These are phyloP conservation scores for Cnemophilus loriae DNA, from an alignment of 2,113 vertebrate species.

Conservation along the genomic window DNA sequence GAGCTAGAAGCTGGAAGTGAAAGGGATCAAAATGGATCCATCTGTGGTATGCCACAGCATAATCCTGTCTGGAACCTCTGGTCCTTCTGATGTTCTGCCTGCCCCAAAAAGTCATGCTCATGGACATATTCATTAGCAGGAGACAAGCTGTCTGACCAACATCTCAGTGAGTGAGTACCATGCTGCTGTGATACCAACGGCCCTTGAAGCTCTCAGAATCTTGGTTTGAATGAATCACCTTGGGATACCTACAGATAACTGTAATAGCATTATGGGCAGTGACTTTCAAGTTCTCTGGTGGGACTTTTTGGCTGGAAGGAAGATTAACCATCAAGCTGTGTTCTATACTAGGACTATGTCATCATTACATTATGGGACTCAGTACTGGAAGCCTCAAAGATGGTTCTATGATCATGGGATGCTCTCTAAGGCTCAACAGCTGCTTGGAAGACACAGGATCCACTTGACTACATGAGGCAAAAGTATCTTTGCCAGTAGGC, in stretches of 20 bases:
- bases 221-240: background rate
- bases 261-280: background rate
- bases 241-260: background rate
- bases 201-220: background rate
- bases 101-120: background rate
- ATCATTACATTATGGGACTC: background rate
- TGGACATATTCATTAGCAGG: background rate
- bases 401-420: background rate
- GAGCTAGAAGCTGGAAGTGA: background rate
- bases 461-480: background rate
- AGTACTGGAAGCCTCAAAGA: background rate
- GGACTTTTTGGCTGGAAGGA: background rate
- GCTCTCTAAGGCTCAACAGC: background rate
- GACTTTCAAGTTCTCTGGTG: background rate
- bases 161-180: background rate
- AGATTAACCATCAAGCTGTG: background rate
- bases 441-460: background rate
- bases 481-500: background rate
- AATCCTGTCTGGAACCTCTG: background rate
- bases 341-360: background rate
- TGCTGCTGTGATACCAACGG: background rate
- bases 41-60: background rate
- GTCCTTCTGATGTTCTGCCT: background rate
- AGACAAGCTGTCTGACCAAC: background rate
- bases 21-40: background rate